A percentile compares a stretch with the other conserved stretches of the same genome.
These are phyloP conservation scores for Oasisia sp. DNA, from an alignment of 2,888 invertebrate species.

Conservation along the genomic window DNA sequence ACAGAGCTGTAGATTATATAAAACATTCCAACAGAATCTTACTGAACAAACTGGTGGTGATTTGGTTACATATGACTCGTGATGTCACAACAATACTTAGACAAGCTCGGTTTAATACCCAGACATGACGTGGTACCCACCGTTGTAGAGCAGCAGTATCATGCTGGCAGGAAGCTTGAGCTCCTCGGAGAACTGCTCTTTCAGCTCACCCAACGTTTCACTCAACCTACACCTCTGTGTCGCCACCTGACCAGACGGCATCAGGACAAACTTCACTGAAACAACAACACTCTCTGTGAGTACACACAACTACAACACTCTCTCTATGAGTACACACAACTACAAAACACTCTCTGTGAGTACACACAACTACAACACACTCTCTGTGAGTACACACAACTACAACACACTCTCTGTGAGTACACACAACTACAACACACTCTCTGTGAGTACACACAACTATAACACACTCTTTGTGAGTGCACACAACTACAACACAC, in stretches of 20 bases:
- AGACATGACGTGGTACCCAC: slow-evolving; percentile 43
- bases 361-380: slow-evolving; percentile 28
- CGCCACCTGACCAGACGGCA: slow-evolving; percentile 63
- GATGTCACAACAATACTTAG: background rate
- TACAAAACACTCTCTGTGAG: background rate
- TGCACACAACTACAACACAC: background rate
- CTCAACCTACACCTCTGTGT: slow-evolving; percentile 61
- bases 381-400: background rate
- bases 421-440: slow-evolving; percentile 29
- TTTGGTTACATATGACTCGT: background rate
- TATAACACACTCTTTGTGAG: too few relatives aligned
- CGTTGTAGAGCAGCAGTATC: slow-evolving; percentile 61
- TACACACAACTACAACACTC: background rate
- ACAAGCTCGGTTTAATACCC: background rate
- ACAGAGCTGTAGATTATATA: background rate
- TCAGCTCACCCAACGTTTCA: slow-evolving; percentile 58
- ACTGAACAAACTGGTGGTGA: background rate
- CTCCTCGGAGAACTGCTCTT: slow-evolving; percentile 60
- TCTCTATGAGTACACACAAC: background rate
- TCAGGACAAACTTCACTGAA: slow-evolving; percentile 64
- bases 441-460: background rate
- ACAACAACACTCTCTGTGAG: slow-evolving; percentile 29
- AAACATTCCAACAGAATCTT: background rate
- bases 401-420: slow-evolving; percentile 29
- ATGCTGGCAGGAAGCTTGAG: slow-evolving; percentile 58